A percentile compares a stretch with the other conserved stretches of the same genome.
Evolutionary conservation across 1,140 invertebrate species (phyloP).

Genomic region (Tyrophagus putrescentiae): DNA sequence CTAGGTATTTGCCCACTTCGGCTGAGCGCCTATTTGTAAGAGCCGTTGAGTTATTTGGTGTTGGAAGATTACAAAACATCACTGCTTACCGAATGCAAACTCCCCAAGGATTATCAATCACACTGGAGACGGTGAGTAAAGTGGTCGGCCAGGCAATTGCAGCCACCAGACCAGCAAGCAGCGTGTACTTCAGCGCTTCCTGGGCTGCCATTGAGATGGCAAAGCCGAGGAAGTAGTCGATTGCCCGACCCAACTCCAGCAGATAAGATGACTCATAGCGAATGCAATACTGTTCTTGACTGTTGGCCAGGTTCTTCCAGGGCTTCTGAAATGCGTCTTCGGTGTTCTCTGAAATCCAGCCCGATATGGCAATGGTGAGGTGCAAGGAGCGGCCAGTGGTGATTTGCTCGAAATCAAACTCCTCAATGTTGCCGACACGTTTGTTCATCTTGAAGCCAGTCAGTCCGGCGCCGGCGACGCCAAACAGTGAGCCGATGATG

Average conservation of each 20-base stretch:
- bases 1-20: slow-evolving; percentile 50
- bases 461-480: slow-evolving; percentile 49
- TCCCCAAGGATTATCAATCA: slow-evolving; percentile 60
- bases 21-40: slow-evolving; percentile 38
- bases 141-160: slow-evolving; percentile 54
- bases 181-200: slow-evolving; percentile 55
- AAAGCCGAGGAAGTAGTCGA: slow-evolving; percentile 48
- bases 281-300: slow-evolving; percentile 52
- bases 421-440: slow-evolving; percentile 51
- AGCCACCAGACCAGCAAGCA: slow-evolving; percentile 47
- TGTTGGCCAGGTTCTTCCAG: slow-evolving; percentile 45
- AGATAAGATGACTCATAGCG: slow-evolving; percentile 51
- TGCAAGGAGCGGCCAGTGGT: slow-evolving; percentile 40
- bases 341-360: slow-evolving; percentile 42
- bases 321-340: slow-evolving; percentile 33
- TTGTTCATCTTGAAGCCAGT: slow-evolving; percentile 56
- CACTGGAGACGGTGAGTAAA: slow-evolving; percentile 43
- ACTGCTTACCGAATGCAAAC: slow-evolving; percentile 43
- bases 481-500: slow-evolving; percentile 50
- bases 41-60: background rate
- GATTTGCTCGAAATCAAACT: slow-evolving; percentile 49
- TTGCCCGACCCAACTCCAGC: slow-evolving; percentile 46
- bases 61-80: background rate
- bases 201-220: slow-evolving; percentile 51
- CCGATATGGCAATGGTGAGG: slow-evolving; percentile 49